phyloP scores from a whole-genome alignment of 2,113 vertebrate species.

The Limnothrissa miodon region DNA sequence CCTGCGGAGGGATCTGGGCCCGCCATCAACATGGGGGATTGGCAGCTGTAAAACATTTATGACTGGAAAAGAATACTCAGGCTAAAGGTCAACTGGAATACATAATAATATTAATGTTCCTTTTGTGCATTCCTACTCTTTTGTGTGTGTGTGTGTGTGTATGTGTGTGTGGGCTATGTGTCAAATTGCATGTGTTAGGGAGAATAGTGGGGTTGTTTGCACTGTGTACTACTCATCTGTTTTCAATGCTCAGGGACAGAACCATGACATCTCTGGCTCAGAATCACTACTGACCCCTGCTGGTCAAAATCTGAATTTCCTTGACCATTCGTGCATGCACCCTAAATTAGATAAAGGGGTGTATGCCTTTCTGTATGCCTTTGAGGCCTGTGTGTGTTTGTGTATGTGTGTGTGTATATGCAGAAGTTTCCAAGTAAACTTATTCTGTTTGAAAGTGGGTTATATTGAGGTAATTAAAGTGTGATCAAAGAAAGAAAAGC shows the following conservation, averaged over 20 bases:
- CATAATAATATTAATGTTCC: constrained; percentile 17
- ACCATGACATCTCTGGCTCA: neutral
- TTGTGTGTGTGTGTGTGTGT: too few species aligned
- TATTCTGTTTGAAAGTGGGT: neutral
- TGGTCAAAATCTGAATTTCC: neutral
- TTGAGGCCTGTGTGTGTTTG: neutral
- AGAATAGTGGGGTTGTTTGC: neutral
- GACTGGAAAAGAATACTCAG: constrained; percentile 10
- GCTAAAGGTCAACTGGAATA: constrained; percentile 8
- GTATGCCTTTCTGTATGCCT: neutral
- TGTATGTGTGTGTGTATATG: neutral
- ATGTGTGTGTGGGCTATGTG: neutral
- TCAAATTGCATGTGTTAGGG: neutral
- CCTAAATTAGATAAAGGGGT: neutral
- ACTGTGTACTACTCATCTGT: neutral
- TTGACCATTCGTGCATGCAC: neutral
- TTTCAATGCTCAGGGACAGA: neutral
- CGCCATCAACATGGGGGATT: neutral
- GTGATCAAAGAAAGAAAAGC: neutral
- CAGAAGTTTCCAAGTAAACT: neutral
- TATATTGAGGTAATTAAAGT: neutral
- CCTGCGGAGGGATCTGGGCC: neutral
- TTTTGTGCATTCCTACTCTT: constrained; percentile 13
- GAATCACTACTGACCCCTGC: neutral
- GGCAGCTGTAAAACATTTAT: constrained; percentile 14